Evolutionary conservation across 2,888 invertebrate species (phyloP), one percentile per base, ranked within the genome.

Genomic region (Gastrophysa polygoni): DNA sequence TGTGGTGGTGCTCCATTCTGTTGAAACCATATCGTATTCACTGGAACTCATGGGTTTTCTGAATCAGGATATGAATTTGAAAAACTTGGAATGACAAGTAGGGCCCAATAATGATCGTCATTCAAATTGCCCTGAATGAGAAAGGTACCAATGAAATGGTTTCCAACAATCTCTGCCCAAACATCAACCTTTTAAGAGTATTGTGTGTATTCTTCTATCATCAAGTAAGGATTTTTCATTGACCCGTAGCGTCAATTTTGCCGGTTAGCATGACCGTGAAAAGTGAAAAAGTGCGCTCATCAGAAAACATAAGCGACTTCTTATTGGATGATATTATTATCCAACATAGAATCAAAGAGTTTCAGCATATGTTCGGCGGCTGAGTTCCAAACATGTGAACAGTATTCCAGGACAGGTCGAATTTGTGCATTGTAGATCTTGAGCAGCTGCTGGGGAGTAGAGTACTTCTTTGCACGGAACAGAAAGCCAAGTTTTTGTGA

Each of bases 81-180:
- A n/a, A n/a, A n/a, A n/a, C n/a, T n/a, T n/a, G n/a, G n/a, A n/a
- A n/a, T n/a, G n/a, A n/a, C n/a, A 52, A 61, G 54, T 24, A 61
- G 54, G 57, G 16, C 49, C 52, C 61, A 61, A 57, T 61, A 64
- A 38, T 57, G 51, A 57, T 57, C 57, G 2, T 54, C 49, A 61
- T 51, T 57, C 32, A 64, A 60, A 28, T 49, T 61, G 1, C 46
- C 34, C 34, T 64, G 21, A 56, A 60, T 51, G 28, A 47, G 61
- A 50, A 64, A 51, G 28, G 50, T 20, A 60, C 59, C 47, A 50
- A 56, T 1, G 21, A 60, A 57, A 24, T 61, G 49, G 14, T 49
- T 21, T 49, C 3, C 49, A 49, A 49, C 4, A 48, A 61, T 44
- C 43, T 43, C 56, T 57, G 24, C 14, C 24, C 56, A 49, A 49